Base-by-base conservation (phyloP, 2,113 vertebrate species). In the Poecilia latipinna region DNA sequence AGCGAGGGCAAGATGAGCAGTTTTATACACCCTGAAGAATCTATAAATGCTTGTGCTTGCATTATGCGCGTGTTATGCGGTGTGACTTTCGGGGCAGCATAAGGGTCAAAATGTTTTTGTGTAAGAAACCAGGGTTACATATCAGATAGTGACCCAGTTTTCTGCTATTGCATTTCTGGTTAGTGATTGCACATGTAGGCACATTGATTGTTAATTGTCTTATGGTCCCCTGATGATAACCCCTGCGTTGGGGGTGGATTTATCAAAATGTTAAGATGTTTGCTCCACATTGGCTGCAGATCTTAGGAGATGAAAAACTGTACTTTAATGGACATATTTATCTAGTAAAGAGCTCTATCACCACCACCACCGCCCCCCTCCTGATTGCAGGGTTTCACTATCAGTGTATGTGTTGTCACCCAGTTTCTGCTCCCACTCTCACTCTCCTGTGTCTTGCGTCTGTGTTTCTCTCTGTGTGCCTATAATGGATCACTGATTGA, bases 401-500 rank as follows among this genome's bases (percentile, higher is more conserved):
- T 87, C 88, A 82, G 80, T 77, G 33, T 71, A 65, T 61, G 33
- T 88, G 71, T 86, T 86, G 77, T 85, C 75, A 84, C 76, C 54
- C 10, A 33, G 57, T 82, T 82, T 75, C 67, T 32, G 32, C 74
- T 86, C 70, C 82, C 82, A 82, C 75, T 88, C 75, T 80, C 84
- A 71, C 79, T 86, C 60, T 78, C 67, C 72, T 71, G 63, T 75
- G 61, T 80, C 68, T 69, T 80, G 39, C 32, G 61, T 69, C 74
- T 81, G 12, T 75, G 51, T 68, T 35, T 61, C 69, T 74, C 0
- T 77, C 39, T 67, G 0, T 74, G 54, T 68, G 65, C 60, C 26
- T 90, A 72, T 84, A 83, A 90, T 88, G 86, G 79, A 88, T 89
- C 81, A 84, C 79, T 92, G 79, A 90, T 78, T 92, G 78, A 91